Conservation (phyloP, 2,113 vertebrate species). For the Oryzias javanicus region DNA sequence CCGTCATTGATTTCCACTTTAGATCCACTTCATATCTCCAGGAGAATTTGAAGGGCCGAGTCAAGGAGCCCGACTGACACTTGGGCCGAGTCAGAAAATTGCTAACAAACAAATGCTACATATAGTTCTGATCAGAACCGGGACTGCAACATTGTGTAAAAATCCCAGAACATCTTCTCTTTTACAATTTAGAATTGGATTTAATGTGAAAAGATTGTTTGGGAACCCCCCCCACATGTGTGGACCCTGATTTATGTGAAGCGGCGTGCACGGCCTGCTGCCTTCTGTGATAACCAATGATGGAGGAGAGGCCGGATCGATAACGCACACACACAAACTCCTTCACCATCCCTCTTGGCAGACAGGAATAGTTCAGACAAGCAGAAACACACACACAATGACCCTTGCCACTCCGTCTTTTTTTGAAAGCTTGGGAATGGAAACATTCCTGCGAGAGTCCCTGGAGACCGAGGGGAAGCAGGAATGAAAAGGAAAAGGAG, state of each 20-base stretch:
- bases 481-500: conserved; percentile 11
- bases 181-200: not conserved
- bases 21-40: conserved; percentile 35
- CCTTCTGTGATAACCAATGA: conserved; percentile 58
- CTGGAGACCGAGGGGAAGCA: conserved; percentile 32
- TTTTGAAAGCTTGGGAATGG: conserved; percentile 69
- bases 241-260: conserved; percentile 42
- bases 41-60: conserved; percentile 22
- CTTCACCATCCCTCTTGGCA: conserved; percentile 2
- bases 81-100: not conserved
- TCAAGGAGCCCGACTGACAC: conserved; percentile 12
- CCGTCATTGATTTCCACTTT: conserved; percentile 48
- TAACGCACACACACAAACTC: conserved; percentile 17
- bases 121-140: no score
- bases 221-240: not conserved
- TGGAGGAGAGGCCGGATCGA: conserved; percentile 52
- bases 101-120: no score
- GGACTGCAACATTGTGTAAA: no score
- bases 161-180: no score
- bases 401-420: conserved; percentile 47
- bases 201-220: conserved; percentile 24
- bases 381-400: conserved; percentile 27
- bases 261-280: conserved; percentile 29
- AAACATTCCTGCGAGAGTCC: conserved; percentile 68
- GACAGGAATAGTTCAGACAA: not conserved